phyloP scores from a whole-genome alignment of 2,797 vertebrate species.

The Manis crassicaudata region DNA sequence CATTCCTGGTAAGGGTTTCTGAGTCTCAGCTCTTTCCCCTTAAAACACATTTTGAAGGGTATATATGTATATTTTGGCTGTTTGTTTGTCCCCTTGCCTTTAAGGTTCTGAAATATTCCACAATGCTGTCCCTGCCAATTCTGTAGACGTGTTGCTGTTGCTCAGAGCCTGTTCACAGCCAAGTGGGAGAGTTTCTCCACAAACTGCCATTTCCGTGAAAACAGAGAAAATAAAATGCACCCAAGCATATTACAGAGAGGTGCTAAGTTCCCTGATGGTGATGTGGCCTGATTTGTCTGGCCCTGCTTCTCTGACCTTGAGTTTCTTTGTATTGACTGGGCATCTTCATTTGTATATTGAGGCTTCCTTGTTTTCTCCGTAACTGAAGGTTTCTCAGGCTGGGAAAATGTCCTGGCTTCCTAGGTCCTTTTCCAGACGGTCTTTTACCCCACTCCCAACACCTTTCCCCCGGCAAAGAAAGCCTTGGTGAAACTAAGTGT shows the following conservation, averaged over 20 bases:
- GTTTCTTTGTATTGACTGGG: rapidly evolving
- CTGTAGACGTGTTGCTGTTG: constrained; percentile 26
- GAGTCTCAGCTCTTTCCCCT: neutral
- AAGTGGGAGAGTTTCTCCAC: constrained; percentile 49
- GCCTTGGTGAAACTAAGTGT: neutral
- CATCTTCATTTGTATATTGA: rapidly evolving
- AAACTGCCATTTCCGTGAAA: constrained; percentile 57
- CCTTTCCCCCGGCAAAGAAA: neutral
- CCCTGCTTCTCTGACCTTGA: neutral
- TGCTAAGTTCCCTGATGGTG: neutral
- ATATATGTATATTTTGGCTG: neutral
- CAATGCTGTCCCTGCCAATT: constrained; percentile 13
- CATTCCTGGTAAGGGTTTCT: neutral
- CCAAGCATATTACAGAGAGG: neutral
- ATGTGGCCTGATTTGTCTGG: rapidly evolving
- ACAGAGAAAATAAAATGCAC: constrained; percentile 30
- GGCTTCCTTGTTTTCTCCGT: neutral
- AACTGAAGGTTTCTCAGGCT: neutral
- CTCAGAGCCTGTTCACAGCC: constrained; percentile 49
- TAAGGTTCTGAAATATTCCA: constrained; percentile 59
- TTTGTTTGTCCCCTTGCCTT: constrained; percentile 51
- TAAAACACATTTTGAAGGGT: neutral
- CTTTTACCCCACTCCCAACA: neutral
- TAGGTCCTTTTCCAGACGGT: neutral
- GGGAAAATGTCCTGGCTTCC: neutral